Base-by-base conservation (phyloP, 2,888 invertebrate species). In the Chrysolina americana region DNA sequence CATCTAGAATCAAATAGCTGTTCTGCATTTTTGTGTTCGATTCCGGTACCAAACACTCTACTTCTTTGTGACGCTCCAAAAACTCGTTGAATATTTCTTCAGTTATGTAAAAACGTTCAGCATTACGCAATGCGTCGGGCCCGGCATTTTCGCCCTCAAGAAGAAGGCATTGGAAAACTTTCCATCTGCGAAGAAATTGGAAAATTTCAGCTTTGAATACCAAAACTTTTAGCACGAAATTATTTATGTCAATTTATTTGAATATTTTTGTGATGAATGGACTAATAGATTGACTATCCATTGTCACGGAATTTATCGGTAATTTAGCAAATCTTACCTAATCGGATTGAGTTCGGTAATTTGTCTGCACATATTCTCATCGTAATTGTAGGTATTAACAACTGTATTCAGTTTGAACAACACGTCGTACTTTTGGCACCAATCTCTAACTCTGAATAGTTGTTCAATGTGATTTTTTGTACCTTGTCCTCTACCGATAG, bases 391-490 rank as follows among this genome's bases (percentile, higher is more conserved):
- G 1, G 87, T 87, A 77, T 90, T 90, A 2, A 90, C 88, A n/a
- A 90, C 90, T 5, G 89, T 89, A 78, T 90, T 90, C 21, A 90
- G 84, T 83, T 90, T 90, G 80, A 90, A 90, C 0, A 89, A 85
- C 8, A 90, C 87, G 73, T 88, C 82, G 80, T 89, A 89, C 68
- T 87, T 78, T 0, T 75, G 70, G 78, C 90, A 90, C 88, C 89
- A 89, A 21, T 86, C 80, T 56, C 87, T 81, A 21, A 90, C 88
- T 77, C 83, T 82, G 59, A 83, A 76, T 48, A 90, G 78, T 76
- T 88, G 87, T 50, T 87, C 83, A 13, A 90, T 79, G 75, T 90
- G 90, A 70, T 85, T 85, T 74, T 83, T 84, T 36, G 81, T 85
- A 9, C 86, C 86, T 81, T 88, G 88, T 41, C 87, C 87, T 71